phyloP scores from a whole-genome alignment of 35 echinoderm and acorn worm species.

The Acanthaster planci region DNA sequence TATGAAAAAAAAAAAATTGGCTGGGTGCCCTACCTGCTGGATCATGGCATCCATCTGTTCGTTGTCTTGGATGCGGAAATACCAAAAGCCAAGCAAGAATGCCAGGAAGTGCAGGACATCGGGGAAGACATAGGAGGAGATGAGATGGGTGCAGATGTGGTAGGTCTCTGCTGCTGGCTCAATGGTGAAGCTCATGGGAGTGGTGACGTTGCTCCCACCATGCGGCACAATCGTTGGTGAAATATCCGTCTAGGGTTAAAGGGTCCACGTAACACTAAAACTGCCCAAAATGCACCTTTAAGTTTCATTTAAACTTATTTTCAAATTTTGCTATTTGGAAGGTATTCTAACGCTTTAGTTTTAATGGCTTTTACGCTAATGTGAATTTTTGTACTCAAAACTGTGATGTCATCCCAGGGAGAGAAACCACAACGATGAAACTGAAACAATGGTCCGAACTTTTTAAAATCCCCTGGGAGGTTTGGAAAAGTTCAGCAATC shows the following conservation, averaged over 20 bases:
- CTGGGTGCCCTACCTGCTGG: constrained; percentile 24
- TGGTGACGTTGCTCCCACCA: background rate
- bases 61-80: constrained; percentile 56
- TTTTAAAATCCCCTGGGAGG: no score
- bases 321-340: no score
- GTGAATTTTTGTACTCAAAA: background rate
- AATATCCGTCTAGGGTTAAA: background rate
- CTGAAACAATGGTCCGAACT: no score
- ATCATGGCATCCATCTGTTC: constrained; percentile 44
- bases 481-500: no score
- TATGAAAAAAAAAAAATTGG: no score
- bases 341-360: no score
- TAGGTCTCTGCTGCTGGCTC: background rate
- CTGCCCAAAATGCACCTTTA: no score
- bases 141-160: constrained; percentile 35
- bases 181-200: background rate
- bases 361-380: no score
- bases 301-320: no score
- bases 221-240: background rate
- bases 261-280: no score
- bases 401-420: background rate
- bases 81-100: constrained; percentile 36
- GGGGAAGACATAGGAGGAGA: constrained; percentile 31
- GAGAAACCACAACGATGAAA: no score
- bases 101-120: constrained; percentile 52